Evolutionary conservation across 2,888 invertebrate species (phyloP).

Genomic region (Hypena proboscidalis): DNA sequence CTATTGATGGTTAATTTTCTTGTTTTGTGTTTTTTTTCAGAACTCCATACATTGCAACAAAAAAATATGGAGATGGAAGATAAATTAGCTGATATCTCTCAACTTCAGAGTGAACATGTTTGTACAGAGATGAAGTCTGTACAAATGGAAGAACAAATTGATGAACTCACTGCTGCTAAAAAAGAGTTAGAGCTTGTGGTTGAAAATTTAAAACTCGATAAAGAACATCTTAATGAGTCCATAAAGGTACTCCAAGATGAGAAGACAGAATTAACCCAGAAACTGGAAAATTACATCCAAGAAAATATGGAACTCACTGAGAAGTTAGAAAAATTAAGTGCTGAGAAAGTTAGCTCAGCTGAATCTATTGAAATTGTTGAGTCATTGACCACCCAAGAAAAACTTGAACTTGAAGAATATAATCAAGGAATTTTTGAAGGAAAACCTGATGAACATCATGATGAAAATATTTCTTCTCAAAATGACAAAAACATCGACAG

Average conservation of each 20-base stretch:
- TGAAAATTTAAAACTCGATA: conserved; percentile 79
- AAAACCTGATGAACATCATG: conserved; percentile 49
- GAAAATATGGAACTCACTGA: conserved; percentile 91
- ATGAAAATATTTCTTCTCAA: conserved; percentile 54
- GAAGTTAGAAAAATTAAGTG: conserved; percentile 89
- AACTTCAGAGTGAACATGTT: conserved; percentile 89
- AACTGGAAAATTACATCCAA: conserved; percentile 87
- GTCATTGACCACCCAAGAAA: conserved; percentile 89
- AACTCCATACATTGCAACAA: conserved; percentile 85
- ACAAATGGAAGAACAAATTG: conserved; percentile 92
- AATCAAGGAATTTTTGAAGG: conserved; percentile 80
- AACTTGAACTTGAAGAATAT: conserved; percentile 88
- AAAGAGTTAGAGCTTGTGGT: conserved; percentile 79
- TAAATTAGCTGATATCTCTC: conserved; percentile 85
- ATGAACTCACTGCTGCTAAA: conserved; percentile 80
- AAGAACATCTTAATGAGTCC: conserved; percentile 80
- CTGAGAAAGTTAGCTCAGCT: conserved; percentile 90
- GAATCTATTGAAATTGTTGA: conserved; percentile 92
- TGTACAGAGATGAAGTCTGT: conserved; percentile 91
- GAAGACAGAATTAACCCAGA: conserved; percentile 85
- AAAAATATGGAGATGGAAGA: conserved; percentile 87
- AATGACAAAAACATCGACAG: conserved; percentile 83
- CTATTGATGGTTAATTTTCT: background rate
- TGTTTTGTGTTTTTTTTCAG: conserved; percentile 56
- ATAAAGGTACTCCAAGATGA: conserved; percentile 86